phyloP scores from a whole-genome alignment of 1,140 invertebrate genomes.

The Cardiocondyla obscurior region DNA sequence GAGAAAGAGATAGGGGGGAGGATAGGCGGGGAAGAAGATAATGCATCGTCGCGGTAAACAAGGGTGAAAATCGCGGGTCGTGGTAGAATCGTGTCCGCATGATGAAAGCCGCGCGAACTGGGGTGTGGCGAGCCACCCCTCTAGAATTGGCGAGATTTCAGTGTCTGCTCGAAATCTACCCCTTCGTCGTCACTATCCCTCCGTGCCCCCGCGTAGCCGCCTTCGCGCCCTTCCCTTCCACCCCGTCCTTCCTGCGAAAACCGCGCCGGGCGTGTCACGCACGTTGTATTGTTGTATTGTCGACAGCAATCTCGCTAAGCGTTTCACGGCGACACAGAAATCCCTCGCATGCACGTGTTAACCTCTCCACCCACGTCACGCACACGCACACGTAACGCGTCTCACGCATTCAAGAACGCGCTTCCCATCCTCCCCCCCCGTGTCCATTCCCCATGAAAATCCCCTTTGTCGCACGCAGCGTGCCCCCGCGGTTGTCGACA shows the following conservation, averaged over 20 bases:
- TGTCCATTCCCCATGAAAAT: constrained; percentile 57
- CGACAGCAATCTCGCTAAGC: constrained; percentile 84
- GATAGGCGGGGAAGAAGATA: background rate
- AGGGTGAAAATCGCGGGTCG: constrained; percentile 36
- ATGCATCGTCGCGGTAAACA: constrained; percentile 4
- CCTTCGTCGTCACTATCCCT: constrained; percentile 53
- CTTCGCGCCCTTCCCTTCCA: constrained; percentile 48
- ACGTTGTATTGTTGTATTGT: constrained; percentile 83
- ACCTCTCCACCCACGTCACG: constrained; percentile 81
- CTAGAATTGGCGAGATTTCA: constrained; percentile 84
- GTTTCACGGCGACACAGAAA: constrained; percentile 79
- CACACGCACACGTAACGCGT: constrained; percentile 54
- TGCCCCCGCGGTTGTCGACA: constrained; percentile 37
- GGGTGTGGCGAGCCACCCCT: constrained; percentile 72
- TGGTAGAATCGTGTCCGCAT: constrained; percentile 17
- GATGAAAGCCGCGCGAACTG: constrained; percentile 53
- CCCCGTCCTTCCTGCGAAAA: constrained; percentile 64
- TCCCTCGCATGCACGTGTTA: constrained; percentile 74
- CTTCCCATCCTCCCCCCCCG: background rate
- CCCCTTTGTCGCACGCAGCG: constrained; percentile 57
- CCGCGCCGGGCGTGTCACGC: constrained; percentile 83
- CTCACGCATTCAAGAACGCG: constrained; percentile 65
- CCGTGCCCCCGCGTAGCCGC: constrained; percentile 51
- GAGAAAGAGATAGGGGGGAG: background rate
- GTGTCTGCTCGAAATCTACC: constrained; percentile 77